These are phyloP conservation scores for Neodiprion lecontei DNA, from an alignment of 1,140 invertebrate species.

Conservation along the genomic window DNA sequence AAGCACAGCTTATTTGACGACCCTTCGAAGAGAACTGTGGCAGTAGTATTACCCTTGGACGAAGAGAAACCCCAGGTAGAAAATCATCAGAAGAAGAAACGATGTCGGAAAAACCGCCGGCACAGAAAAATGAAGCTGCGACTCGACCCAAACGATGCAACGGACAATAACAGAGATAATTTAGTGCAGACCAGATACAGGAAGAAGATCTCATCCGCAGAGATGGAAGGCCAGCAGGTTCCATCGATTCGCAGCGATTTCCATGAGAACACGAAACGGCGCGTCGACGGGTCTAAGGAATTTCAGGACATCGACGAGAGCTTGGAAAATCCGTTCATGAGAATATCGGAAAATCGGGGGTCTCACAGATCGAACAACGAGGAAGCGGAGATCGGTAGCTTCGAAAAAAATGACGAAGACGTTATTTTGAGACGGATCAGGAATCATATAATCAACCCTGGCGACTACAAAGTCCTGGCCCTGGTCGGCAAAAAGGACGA, in stretches of 20 bases:
- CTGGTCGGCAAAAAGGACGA: neutral
- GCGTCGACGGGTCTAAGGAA: neutral
- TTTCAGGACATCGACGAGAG: constrained; percentile 20
- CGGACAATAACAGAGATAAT: neutral
- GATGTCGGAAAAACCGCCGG: constrained; percentile 23
- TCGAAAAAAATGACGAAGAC: neutral
- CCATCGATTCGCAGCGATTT: neutral
- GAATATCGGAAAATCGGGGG: constrained; percentile 17
- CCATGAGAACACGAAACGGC: neutral
- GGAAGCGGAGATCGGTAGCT: constrained; percentile 25
- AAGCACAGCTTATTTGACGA: constrained; percentile 13
- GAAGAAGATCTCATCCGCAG: too few species aligned
- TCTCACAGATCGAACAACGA: constrained; percentile 26
- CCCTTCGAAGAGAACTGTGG: constrained; percentile 27
- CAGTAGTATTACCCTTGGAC: constrained; percentile 27
- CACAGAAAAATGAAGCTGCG: neutral
- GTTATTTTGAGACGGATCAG: neutral
- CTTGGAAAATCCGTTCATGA: constrained; percentile 22
- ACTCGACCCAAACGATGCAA: constrained; percentile 2
- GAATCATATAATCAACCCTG: neutral
- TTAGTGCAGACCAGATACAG: too few species aligned
- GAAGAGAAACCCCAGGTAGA: constrained; percentile 13
- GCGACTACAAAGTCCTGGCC: neutral
- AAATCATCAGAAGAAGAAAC: constrained; percentile 30
- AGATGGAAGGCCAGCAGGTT: too few species aligned